Evolutionary conservation across 2,797 vertebrate genomes (phyloP).

Genomic region (Rhyacichthys aspro): DNA sequence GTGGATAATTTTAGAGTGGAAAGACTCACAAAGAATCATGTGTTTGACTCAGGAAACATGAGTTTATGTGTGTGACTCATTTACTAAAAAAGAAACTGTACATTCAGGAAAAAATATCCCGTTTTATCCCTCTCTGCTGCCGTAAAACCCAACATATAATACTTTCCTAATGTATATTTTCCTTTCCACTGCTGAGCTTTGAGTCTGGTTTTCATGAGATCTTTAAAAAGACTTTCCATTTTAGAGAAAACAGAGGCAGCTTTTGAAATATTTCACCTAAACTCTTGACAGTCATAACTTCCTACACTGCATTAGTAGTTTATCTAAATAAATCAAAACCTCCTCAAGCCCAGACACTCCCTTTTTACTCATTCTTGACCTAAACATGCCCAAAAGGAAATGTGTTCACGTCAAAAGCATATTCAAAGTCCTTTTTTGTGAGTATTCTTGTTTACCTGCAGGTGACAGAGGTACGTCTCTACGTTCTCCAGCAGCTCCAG

Average conservation of each 20-base stretch:
- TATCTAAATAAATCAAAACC: no score
- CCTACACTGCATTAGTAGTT: no score
- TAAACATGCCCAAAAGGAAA: no score
- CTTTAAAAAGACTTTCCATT: no score
- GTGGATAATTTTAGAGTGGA: slow-evolving; percentile 35
- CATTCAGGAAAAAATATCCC: slow-evolving; percentile 7
- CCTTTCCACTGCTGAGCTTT: not conserved
- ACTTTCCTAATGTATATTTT: no score
- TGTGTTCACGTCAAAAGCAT: no score
- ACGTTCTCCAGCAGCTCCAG: slow-evolving; percentile 84
- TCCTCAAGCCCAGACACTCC: no score
- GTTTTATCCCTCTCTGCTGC: slow-evolving; percentile 3
- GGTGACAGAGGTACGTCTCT: slow-evolving; percentile 80
- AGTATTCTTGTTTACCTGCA: slow-evolving; percentile 80
- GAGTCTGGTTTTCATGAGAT: no score
- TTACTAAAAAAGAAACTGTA: slow-evolving; percentile 5
- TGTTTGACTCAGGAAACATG: slow-evolving; percentile 19
- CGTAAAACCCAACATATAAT: not conserved
- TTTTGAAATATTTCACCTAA: no score
- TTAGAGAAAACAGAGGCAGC: no score
- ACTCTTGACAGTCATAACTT: not conserved
- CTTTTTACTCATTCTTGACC: no score
- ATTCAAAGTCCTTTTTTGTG: no score
- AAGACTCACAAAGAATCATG: slow-evolving; percentile 24
- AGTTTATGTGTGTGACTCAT: slow-evolving; percentile 45